A percentile compares a stretch with the other conserved stretches of the same genome.
These are phyloP conservation scores for Pygocentrus nattereri DNA, from an alignment of 2,797 vertebrate species.

Conservation along the genomic window DNA sequence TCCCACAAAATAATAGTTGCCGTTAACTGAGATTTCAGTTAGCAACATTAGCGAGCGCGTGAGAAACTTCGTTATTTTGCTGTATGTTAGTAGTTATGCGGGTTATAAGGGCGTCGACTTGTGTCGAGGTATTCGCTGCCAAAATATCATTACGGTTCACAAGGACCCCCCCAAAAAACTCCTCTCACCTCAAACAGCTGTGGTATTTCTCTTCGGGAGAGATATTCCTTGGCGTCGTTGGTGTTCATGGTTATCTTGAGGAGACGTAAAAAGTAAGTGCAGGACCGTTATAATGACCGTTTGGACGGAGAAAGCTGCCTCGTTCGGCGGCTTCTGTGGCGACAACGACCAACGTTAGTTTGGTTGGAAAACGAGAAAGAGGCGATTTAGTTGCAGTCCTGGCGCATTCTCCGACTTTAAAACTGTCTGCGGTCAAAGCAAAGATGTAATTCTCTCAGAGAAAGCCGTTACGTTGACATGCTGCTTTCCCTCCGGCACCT, in stretches of 20 bases:
- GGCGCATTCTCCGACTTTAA: conserved; percentile 73
- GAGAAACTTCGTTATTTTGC: too few relatives aligned
- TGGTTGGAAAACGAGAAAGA: not conserved
- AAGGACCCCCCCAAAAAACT: not conserved
- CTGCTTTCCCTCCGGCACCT: conserved; percentile 44
- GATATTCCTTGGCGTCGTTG: conserved; percentile 95
- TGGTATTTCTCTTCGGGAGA: conserved; percentile 92
- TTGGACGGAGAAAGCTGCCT: not conserved
- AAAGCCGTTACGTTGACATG: conserved; percentile 50
- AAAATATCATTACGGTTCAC: too few relatives aligned
- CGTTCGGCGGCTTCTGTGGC: not conserved
- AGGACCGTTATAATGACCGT: not conserved
- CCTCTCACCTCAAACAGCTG: conserved; percentile 95
- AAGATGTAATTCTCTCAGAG: conserved; percentile 58
- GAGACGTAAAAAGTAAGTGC: not conserved
- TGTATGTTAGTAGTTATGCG: too few relatives aligned
- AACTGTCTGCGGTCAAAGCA: conserved; percentile 63
- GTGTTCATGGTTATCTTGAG: conserved; percentile 83
- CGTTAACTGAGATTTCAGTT: too few relatives aligned
- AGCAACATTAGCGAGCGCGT: too few relatives aligned
- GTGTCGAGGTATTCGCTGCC: too few relatives aligned
- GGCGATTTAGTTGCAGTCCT: conserved; percentile 49
- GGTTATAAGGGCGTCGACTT: too few relatives aligned
- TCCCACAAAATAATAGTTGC: too few relatives aligned
- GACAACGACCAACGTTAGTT: not conserved